A percentile compares a stretch with the other conserved stretches of the same genome.
phyloP scores from a whole-genome alignment of 2,888 invertebrate species.

The Chymomyza procnemis region DNA sequence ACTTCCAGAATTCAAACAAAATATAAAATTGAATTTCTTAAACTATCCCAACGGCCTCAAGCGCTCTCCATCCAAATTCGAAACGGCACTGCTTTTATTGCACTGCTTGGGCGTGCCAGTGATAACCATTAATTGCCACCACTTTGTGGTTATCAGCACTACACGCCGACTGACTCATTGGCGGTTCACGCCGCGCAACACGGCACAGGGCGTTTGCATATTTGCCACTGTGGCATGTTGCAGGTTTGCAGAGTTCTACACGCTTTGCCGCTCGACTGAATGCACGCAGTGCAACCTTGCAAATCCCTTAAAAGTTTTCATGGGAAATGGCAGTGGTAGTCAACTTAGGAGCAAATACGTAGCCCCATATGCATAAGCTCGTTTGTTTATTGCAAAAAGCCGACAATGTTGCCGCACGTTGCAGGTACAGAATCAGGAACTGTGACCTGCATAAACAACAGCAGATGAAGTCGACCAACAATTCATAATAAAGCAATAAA shows the following conservation, averaged over 20 bases:
- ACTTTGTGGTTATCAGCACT: constrained; percentile 64
- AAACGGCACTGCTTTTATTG: background rate
- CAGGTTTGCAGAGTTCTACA: constrained; percentile 2
- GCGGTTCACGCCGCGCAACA: constrained; percentile 20
- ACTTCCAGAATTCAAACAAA: too few species aligned
- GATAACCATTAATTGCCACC: constrained; percentile 72
- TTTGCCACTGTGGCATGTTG: background rate
- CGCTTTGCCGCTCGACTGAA: background rate
- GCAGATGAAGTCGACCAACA: background rate
- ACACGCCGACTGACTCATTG: constrained; percentile 1
- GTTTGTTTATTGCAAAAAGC: background rate
- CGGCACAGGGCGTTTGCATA: constrained; percentile 19
- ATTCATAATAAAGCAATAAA: constrained; percentile 68
- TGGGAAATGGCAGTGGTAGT: constrained; percentile 45
- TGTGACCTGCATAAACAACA: constrained; percentile 33
- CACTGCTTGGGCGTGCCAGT: constrained; percentile 15
- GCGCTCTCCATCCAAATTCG: too few species aligned
- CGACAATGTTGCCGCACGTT: background rate
- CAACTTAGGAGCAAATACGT: background rate
- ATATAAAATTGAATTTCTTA: too few species aligned
- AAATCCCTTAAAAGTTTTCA: constrained; percentile 63
- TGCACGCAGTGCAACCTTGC: constrained; percentile 37
- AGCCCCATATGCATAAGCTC: background rate
- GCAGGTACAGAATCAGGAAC: background rate
- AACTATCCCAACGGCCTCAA: too few species aligned